Evolutionary conservation across 2,797 vertebrate genomes (phyloP).

Genomic region (Sphenodon punctatus): DNA sequence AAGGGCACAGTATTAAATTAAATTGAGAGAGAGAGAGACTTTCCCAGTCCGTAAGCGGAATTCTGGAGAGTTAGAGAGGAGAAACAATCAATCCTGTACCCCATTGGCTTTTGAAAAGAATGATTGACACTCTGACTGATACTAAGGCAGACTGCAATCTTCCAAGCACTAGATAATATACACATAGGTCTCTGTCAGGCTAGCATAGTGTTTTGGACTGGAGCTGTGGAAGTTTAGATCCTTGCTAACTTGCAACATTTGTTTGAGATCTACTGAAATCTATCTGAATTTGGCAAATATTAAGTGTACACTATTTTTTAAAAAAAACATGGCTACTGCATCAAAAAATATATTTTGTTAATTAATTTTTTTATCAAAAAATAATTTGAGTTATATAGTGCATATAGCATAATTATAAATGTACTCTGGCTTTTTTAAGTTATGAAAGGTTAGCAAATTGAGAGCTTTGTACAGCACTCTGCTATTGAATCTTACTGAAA

Average conservation of each 20-base stretch:
- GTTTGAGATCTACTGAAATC: background rate
- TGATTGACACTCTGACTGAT: no score
- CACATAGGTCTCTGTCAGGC: no score
- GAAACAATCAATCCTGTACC: no score
- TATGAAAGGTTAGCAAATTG: conserved; percentile 60
- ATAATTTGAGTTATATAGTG: conserved; percentile 59
- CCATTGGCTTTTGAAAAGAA: no score
- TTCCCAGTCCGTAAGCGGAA: no score
- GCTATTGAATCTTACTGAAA: conserved; percentile 59
- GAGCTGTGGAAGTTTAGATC: no score
- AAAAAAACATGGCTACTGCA: background rate
- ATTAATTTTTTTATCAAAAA: background rate
- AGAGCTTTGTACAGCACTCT: conserved; percentile 63
- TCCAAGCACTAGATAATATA: no score
- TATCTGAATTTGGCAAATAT: background rate
- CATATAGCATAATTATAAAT: conserved; percentile 33
- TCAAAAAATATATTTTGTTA: background rate
- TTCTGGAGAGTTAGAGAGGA: no score
- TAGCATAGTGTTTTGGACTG: no score
- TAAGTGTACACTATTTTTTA: background rate
- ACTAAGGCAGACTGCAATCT: no score
- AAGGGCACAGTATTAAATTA: no score
- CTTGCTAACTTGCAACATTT: background rate
- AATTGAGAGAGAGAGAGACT: no score
- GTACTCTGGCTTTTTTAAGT: conserved; percentile 56